Evolutionary conservation across 2,797 vertebrate species (phyloP).

Genomic region (Betta splendens): DNA sequence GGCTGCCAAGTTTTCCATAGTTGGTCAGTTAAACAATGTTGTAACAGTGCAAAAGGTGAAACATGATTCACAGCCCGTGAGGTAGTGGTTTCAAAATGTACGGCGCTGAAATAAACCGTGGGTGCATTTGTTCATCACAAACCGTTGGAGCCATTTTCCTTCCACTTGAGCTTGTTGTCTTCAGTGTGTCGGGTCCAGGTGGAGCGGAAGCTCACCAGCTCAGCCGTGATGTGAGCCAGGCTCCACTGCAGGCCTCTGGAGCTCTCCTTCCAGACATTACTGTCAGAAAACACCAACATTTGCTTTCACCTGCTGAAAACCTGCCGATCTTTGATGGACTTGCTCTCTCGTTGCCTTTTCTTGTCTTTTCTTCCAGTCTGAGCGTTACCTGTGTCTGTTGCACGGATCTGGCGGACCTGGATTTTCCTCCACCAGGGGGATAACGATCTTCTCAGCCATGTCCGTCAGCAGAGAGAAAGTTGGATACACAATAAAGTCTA

Average conservation of each 20-base stretch:
- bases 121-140: background rate
- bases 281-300: constrained; percentile 51
- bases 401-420: constrained; percentile 78
- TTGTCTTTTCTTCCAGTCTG: background rate
- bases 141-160: constrained; percentile 89
- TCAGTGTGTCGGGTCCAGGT: constrained; percentile 91
- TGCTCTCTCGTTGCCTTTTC: background rate
- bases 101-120: too few species aligned
- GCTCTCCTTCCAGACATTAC: constrained; percentile 89
- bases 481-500: constrained; percentile 95
- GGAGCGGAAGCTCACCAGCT: constrained; percentile 89
- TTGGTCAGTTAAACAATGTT: background rate
- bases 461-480: constrained; percentile 93
- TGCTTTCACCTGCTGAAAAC: too few species aligned
- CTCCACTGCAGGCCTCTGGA: constrained; percentile 89
- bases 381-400: constrained; percentile 77
- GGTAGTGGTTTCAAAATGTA: too few species aligned
- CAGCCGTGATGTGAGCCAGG: constrained; percentile 88
- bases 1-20: constrained; percentile 10
- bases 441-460: constrained; percentile 92
- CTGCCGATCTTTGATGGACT: background rate
- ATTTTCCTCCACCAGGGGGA: constrained; percentile 86
- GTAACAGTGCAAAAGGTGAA: background rate
- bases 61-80: background rate
- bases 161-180: constrained; percentile 96